Evolutionary conservation across 1,140 invertebrate genomes (phyloP).

Genomic region (Myzus persicae): DNA sequence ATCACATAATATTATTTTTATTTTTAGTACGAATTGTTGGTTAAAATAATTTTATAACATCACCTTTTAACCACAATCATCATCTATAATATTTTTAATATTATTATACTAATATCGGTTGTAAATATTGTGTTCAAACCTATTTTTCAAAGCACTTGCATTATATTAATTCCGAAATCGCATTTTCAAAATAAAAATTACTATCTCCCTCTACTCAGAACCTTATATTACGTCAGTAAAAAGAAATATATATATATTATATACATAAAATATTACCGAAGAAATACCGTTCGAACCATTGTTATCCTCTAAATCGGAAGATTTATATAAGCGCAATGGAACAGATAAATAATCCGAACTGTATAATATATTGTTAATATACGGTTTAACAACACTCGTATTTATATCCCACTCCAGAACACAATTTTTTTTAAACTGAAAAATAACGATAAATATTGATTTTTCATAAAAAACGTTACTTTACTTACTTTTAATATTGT

Average conservation of each 20-base stretch:
- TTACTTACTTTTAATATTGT: no score
- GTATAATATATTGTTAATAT: not conserved
- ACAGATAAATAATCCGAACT: not conserved
- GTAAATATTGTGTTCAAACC: not conserved
- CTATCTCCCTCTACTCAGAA: not conserved
- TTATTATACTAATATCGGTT: not conserved
- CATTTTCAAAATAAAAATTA: not conserved
- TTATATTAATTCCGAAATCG: not conserved
- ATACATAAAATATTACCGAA: not conserved
- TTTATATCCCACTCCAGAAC: not conserved
- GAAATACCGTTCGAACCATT: not conserved
- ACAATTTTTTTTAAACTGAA: not conserved
- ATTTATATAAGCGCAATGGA: not conserved
- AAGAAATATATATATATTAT: not conserved
- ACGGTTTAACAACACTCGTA: not conserved
- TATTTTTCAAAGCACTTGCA: not conserved
- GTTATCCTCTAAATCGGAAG: not conserved
- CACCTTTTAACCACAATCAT: not conserved
- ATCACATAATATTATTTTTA: not conserved
- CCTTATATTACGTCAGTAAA: not conserved
- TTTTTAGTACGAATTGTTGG: not conserved
- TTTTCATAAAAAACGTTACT: not conserved
- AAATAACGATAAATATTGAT: not conserved
- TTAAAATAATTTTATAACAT: not conserved
- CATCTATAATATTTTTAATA: not conserved